These are phyloP conservation scores for Rhizomys pruinosus DNA, from an alignment of 2,113 vertebrate genomes.

Conservation along the genomic window DNA sequence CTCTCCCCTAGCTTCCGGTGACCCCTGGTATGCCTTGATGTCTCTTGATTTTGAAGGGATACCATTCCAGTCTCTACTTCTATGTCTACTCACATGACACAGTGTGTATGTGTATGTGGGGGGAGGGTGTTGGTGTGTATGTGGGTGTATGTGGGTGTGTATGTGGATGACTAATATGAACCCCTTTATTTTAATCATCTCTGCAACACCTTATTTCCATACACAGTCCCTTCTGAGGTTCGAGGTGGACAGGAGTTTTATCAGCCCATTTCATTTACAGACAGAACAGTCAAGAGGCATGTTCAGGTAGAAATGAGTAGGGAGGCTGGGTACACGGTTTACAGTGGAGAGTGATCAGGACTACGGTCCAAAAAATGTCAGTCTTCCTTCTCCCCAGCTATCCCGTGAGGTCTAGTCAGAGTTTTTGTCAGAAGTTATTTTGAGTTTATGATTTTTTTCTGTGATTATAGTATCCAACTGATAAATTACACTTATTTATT, in stretches of 20 bases:
- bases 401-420: no score
- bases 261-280: neutral
- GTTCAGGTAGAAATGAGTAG: neutral
- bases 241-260: neutral
- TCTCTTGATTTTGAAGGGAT: neutral
- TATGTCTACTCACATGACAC: neutral
- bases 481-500: no score
- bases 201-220: neutral
- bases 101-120: neutral
- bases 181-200: neutral
- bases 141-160: no score
- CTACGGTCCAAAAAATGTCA: neutral
- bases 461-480: no score
- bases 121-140: neutral
- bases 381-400: neutral
- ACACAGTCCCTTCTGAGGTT: neutral
- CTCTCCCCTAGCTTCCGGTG: no score
- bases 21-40: neutral
- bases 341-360: neutral
- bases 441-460: no score
- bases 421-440: no score
- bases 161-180: neutral
- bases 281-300: neutral
- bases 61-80: neutral
- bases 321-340: neutral